phyloP scores from a whole-genome alignment of 2,113 vertebrate species.

The Bubo bubo region DNA sequence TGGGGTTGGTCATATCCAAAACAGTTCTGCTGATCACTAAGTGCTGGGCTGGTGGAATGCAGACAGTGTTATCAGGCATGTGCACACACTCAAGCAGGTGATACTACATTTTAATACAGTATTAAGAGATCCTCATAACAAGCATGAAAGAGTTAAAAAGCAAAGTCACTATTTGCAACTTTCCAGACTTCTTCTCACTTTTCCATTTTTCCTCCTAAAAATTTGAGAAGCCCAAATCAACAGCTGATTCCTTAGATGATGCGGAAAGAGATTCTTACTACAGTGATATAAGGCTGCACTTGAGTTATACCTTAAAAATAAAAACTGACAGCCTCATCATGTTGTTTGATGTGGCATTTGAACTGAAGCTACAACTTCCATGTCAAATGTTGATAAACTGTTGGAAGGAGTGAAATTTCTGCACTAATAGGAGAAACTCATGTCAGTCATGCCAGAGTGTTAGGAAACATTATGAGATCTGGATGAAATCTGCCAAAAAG shows the following conservation, averaged over 20 bases:
- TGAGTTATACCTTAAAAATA: neutral
- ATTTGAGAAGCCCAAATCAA: neutral
- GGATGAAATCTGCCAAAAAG: neutral
- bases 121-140: neutral
- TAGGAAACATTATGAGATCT: neutral
- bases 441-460: neutral
- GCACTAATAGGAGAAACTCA: neutral
- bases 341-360: neutral
- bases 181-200: neutral
- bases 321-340: neutral
- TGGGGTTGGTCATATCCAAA: neutral
- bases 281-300: neutral
- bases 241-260: neutral
- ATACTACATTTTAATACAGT: neutral
- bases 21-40: neutral
- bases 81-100: fast-evolving
- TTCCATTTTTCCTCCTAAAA: neutral
- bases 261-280: neutral
- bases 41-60: neutral
- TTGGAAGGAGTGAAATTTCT: neutral
- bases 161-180: neutral
- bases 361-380: neutral
- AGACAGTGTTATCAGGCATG: neutral
- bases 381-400: neutral
- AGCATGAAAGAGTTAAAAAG: neutral